These are phyloP conservation scores for Eueides isabella DNA, from an alignment of 1,140 invertebrate genomes.

Conservation along the genomic window DNA sequence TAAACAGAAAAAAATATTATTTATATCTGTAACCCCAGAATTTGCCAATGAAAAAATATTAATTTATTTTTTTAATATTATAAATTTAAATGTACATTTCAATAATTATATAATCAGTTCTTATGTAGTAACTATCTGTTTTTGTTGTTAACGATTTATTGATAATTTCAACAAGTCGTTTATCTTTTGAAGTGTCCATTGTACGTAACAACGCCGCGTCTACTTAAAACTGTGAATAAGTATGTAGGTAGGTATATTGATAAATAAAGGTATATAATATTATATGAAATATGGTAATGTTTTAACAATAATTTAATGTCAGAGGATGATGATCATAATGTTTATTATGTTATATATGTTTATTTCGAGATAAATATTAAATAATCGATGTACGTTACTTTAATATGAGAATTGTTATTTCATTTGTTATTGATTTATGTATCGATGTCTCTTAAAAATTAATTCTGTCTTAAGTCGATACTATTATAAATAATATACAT, in stretches of 20 bases:
- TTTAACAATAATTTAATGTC: neutral
- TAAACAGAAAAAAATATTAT: no score
- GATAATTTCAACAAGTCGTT: conserved; percentile 12
- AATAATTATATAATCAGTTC: neutral
- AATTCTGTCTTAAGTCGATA: no score
- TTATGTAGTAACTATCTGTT: neutral
- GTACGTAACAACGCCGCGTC: neutral
- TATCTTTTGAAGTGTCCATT: conserved; percentile 8
- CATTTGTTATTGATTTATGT: no score
- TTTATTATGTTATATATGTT: neutral
- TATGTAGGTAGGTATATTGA: neutral
- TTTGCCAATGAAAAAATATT: no score
- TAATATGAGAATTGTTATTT: no score
- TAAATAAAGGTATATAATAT: neutral
- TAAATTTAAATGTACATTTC: neutral
- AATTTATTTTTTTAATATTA: no score
- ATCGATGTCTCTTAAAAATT: no score
- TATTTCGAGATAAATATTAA: neutral
- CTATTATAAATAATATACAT: no score
- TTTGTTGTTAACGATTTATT: neutral
- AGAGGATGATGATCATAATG: neutral
- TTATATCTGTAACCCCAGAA: no score
- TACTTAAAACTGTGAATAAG: neutral
- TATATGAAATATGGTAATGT: neutral
- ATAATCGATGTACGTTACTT: no score